Evolutionary conservation across 2,888 invertebrate genomes (phyloP).

Genomic region (Subacronicta megacephala): DNA sequence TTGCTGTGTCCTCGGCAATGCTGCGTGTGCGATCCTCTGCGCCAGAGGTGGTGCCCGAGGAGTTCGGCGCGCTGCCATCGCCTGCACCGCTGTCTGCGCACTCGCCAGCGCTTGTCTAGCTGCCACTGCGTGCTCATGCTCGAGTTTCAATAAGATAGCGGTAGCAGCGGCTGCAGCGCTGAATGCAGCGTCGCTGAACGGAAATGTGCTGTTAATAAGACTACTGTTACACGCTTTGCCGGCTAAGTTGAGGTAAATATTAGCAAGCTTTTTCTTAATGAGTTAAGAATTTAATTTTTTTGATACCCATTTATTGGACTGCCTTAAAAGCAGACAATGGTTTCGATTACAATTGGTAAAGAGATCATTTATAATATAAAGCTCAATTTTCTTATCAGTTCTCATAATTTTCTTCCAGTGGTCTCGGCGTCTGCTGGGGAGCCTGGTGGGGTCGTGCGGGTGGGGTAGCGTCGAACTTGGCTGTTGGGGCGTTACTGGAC

Average conservation of each 20-base stretch:
- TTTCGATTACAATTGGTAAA: too few species aligned
- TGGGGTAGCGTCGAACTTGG: slow-evolving; percentile 91
- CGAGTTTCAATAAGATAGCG: slow-evolving; percentile 69
- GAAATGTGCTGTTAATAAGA: slow-evolving; percentile 81
- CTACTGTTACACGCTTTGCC: slow-evolving; percentile 79
- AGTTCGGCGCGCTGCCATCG: slow-evolving; percentile 76
- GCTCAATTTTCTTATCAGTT: too few species aligned
- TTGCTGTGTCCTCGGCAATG: slow-evolving; percentile 81
- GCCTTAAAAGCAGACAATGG: too few species aligned
- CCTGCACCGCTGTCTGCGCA: slow-evolving; percentile 79
- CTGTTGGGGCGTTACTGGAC: slow-evolving; percentile 91
- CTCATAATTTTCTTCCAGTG: slow-evolving; percentile 74
- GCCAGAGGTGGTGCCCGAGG: slow-evolving; percentile 77
- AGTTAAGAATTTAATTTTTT: too few species aligned
- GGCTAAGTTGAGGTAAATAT: slow-evolving; percentile 78
- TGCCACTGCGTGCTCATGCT: slow-evolving; percentile 78
- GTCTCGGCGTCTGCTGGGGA: slow-evolving; percentile 91
- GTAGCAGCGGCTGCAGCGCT: slow-evolving; percentile 82
- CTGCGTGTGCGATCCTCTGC: slow-evolving; percentile 76
- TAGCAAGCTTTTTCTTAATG: too few species aligned
- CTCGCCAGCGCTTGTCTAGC: slow-evolving; percentile 77
- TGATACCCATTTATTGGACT: too few species aligned
- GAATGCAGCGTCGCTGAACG: slow-evolving; percentile 83
- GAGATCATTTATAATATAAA: too few species aligned
- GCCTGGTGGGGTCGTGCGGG: slow-evolving; percentile 91